Conservation (phyloP, 1,140 invertebrate species). For the Tachypleus tridentatus region DNA sequence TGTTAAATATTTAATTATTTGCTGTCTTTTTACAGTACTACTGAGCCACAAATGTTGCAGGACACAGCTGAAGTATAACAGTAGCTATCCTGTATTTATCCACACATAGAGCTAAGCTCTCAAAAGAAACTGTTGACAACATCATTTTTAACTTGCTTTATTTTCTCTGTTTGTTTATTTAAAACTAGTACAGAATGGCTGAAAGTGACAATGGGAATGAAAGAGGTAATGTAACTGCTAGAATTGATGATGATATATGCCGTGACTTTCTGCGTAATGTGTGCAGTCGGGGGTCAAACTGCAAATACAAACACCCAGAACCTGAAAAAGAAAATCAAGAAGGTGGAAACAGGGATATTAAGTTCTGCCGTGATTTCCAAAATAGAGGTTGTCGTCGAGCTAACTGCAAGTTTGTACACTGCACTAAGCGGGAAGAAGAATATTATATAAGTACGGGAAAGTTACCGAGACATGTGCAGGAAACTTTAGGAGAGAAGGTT, state of each 20-base stretch:
- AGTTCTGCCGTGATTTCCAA: conserved; percentile 74
- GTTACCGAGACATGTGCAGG: conserved; percentile 45
- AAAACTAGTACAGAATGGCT: too few relatives aligned
- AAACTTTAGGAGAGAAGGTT: conserved; percentile 23
- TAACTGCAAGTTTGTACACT: conserved; percentile 62
- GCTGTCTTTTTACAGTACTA: too few relatives aligned
- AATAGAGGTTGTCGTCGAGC: conserved; percentile 53
- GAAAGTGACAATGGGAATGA: too few relatives aligned
- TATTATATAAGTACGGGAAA: conserved; percentile 54
- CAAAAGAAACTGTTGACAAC: too few relatives aligned
- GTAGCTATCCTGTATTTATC: too few relatives aligned
- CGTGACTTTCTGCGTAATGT: conserved; percentile 48
- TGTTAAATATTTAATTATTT: too few relatives aligned
- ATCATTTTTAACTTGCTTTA: too few relatives aligned
- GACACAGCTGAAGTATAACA: too few relatives aligned
- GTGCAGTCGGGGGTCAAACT: conserved; percentile 61
- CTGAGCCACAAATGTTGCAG: too few relatives aligned
- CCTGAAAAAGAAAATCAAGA: conserved; percentile 35
- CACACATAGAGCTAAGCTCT: too few relatives aligned
- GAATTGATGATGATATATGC: conserved; percentile 30
- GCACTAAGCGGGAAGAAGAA: conserved; percentile 60
- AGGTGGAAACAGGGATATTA: conserved; percentile 29
- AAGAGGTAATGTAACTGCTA: too few relatives aligned
- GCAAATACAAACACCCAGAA: conserved; percentile 55
- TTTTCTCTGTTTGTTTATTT: too few relatives aligned